Conservation (phyloP, 2,113 vertebrate species). For the Excalfactoria chinensis region DNA sequence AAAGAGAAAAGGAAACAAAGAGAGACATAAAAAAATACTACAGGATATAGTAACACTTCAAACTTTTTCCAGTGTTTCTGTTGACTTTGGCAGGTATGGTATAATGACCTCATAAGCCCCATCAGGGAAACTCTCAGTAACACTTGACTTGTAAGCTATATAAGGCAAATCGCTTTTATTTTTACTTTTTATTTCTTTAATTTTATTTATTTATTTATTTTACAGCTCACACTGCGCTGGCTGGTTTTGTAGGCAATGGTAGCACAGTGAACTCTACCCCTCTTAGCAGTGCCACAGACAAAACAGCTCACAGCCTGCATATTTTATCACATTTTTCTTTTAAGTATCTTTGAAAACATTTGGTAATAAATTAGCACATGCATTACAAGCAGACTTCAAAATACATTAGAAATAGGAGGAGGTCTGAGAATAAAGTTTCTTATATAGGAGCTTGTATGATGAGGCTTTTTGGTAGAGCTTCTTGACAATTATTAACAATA, state of each 20-base stretch:
- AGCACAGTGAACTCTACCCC: background rate
- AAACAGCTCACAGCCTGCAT: background rate
- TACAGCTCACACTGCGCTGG: background rate
- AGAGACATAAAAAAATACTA: background rate
- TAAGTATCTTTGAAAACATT: background rate
- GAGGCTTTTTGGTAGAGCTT: constrained; percentile 21
- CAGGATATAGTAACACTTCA: background rate
- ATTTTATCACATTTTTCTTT: background rate
- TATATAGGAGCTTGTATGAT: background rate
- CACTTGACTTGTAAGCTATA: background rate
- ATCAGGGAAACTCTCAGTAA: background rate
- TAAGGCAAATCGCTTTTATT: background rate
- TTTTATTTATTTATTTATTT: background rate
- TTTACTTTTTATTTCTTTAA: background rate
- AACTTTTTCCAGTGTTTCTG: background rate
- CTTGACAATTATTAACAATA: background rate
- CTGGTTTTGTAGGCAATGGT: background rate
- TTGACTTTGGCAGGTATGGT: background rate
- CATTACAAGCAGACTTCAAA: background rate
- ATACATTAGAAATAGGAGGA: background rate
- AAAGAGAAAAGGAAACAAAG: background rate
- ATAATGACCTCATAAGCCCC: background rate
- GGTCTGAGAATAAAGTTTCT: background rate
- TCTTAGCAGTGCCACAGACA: background rate
- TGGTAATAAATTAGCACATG: background rate